Evolutionary conservation across 2,113 vertebrate genomes (phyloP).

Genomic region (Misgurnus mizolepis): DNA sequence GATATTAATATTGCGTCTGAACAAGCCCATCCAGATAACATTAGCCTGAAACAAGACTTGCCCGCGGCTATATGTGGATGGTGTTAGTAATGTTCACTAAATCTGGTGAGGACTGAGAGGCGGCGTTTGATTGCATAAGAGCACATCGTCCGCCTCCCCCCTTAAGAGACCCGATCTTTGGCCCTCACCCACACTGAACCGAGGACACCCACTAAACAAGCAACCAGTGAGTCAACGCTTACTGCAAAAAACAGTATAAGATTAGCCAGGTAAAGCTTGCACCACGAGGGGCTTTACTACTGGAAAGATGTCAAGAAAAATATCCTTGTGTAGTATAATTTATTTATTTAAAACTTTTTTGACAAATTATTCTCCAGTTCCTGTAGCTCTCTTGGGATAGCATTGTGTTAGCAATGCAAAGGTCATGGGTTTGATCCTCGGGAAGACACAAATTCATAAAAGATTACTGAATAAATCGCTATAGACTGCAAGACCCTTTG

Average conservation of each 20-base stretch:
- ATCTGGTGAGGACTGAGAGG: slow-evolving; percentile 34
- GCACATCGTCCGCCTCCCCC: slow-evolving; percentile 33
- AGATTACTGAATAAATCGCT: too few species aligned
- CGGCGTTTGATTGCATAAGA: slow-evolving; percentile 37
- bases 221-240: slow-evolving; percentile 36
- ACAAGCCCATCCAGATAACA: neutral
- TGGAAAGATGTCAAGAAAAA: too few species aligned
- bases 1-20: slow-evolving; percentile 21
- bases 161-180: slow-evolving; percentile 26
- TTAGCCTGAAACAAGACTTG: slow-evolving; percentile 14
- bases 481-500: too few species aligned
- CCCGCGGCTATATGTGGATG: slow-evolving; percentile 13
- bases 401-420: too few species aligned
- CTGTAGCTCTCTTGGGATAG: too few species aligned
- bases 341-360: too few species aligned
- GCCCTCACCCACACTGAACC: slow-evolving; percentile 20
- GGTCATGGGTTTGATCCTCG: too few species aligned
- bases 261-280: slow-evolving; percentile 8
- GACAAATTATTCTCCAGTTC: too few species aligned
- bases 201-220: slow-evolving; percentile 30
- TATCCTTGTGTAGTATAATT: too few species aligned
- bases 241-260: slow-evolving; percentile 15
- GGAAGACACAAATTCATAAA: too few species aligned
- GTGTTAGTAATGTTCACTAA: slow-evolving; percentile 31
- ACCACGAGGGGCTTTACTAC: neutral